A percentile compares a stretch with the other conserved stretches of the same genome.
These are phyloP conservation scores for Leucania comma DNA, from an alignment of 2,888 invertebrate genomes.

Conservation along the genomic window DNA sequence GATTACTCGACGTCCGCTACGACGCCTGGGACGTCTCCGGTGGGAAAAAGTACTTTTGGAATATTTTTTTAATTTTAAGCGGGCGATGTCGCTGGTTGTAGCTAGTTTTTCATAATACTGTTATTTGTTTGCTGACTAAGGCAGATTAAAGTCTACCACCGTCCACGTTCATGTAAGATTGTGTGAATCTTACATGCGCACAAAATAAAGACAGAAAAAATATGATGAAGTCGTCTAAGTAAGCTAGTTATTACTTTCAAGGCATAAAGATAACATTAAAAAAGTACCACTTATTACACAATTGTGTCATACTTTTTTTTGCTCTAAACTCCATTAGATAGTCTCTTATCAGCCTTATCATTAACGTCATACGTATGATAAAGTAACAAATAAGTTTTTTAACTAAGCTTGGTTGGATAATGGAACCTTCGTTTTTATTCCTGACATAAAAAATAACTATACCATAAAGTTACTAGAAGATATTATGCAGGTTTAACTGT, in stretches of 20 bases:
- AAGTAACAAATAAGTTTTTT: constrained; percentile 57
- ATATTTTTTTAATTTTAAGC: no score
- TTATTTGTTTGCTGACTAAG: constrained; percentile 7
- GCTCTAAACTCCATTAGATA: constrained; percentile 34
- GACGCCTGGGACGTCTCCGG: no score
- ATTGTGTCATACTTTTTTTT: constrained; percentile 44
- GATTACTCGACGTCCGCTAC: no score
- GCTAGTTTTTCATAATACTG: constrained; percentile 1
- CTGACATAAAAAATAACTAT: constrained; percentile 30
- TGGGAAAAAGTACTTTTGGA: no score
- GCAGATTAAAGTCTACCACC: constrained; percentile 4
- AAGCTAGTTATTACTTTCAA: constrained; percentile 39
- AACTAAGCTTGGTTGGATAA: constrained; percentile 48
- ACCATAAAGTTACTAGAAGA: constrained; percentile 25
- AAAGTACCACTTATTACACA: constrained; percentile 20
- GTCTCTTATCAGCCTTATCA: constrained; percentile 59
- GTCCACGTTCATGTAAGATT: background rate
- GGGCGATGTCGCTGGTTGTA: no score
- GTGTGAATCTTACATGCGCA: constrained; percentile 1
- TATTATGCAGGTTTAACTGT: constrained; percentile 16
- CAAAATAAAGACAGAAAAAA: constrained; percentile 22
- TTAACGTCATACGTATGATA: constrained; percentile 60
- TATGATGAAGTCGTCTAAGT: constrained; percentile 22
- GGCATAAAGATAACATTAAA: constrained; percentile 37
- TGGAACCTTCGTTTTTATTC: constrained; percentile 40